Evolutionary conservation across 2,888 invertebrate species (phyloP).

Genomic region (Lycocerus yunnanus): DNA sequence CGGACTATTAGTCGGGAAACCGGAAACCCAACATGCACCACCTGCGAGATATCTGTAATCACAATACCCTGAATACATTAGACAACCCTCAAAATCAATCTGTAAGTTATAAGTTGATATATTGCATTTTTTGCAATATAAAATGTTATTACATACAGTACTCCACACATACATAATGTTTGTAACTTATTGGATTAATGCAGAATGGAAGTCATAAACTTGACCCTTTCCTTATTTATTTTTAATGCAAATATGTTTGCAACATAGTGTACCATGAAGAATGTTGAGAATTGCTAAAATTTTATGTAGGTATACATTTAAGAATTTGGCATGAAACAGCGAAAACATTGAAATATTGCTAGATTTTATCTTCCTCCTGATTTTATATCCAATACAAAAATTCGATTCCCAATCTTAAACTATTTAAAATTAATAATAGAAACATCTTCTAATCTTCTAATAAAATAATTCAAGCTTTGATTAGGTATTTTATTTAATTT

Average conservation of each 20-base stretch:
- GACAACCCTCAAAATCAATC: slow-evolving; percentile 8
- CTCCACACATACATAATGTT: background rate
- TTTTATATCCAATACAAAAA: background rate
- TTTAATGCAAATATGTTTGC: background rate
- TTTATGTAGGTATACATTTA: background rate
- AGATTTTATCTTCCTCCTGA: background rate
- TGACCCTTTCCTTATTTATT: background rate
- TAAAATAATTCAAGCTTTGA: too few relatives aligned
- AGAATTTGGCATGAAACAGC: background rate
- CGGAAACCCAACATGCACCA: slow-evolving; percentile 33
- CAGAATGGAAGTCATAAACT: background rate
- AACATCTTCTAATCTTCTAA: too few relatives aligned
- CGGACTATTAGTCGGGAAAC: slow-evolving; percentile 36
- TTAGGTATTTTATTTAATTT: too few relatives aligned
- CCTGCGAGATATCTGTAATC: slow-evolving; percentile 37
- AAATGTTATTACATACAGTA: background rate
- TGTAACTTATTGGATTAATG: background rate
- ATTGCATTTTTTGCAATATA: slow-evolving; percentile 2
- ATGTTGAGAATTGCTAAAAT: background rate
- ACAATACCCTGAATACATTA: slow-evolving; percentile 30
- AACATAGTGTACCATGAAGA: background rate
- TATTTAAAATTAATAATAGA: too few relatives aligned
- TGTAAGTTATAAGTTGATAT: slow-evolving; percentile 2
- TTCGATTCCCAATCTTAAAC: too few relatives aligned
- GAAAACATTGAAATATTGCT: background rate